phyloP scores from a whole-genome alignment of 1,140 invertebrate genomes.

The Danaus melanippus region DNA sequence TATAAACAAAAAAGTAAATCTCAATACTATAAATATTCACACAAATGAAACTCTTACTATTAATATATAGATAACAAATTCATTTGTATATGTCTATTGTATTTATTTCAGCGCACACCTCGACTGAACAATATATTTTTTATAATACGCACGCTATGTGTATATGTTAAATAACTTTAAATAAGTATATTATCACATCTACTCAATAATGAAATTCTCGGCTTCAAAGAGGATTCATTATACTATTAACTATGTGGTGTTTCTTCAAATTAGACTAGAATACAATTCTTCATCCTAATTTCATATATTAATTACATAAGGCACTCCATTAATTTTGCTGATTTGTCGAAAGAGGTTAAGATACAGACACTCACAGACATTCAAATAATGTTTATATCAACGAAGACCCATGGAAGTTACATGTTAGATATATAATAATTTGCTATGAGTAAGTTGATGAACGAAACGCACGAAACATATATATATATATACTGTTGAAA shows the following conservation, averaged over 20 bases:
- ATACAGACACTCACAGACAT: slow-evolving; percentile 46
- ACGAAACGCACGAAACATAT: too few species aligned
- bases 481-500: too few species aligned
- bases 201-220: slow-evolving; percentile 57
- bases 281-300: slow-evolving; percentile 67
- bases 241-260: slow-evolving; percentile 67
- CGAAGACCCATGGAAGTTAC: slow-evolving; percentile 63
- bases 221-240: slow-evolving; percentile 59
- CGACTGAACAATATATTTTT: slow-evolving; percentile 32
- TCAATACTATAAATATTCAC: slow-evolving; percentile 27
- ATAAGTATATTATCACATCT: slow-evolving; percentile 61
- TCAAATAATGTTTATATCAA: slow-evolving; percentile 31
- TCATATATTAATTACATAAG: slow-evolving; percentile 71
- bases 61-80: slow-evolving; percentile 24
- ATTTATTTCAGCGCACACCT: slow-evolving; percentile 39
- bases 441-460: slow-evolving; percentile 13
- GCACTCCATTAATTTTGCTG: slow-evolving; percentile 69
- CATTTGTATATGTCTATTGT: slow-evolving; percentile 30
- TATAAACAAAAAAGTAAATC: slow-evolving; percentile 18
- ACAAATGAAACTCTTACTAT: slow-evolving; percentile 30
- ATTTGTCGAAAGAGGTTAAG: slow-evolving; percentile 60
- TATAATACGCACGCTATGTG: slow-evolving; percentile 41
- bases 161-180: slow-evolving; percentile 55
- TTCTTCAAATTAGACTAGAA: slow-evolving; percentile 68
- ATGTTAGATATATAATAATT: slow-evolving; percentile 7